phyloP scores from a whole-genome alignment of 2,888 invertebrate species.

The Bimastos eiseni region DNA sequence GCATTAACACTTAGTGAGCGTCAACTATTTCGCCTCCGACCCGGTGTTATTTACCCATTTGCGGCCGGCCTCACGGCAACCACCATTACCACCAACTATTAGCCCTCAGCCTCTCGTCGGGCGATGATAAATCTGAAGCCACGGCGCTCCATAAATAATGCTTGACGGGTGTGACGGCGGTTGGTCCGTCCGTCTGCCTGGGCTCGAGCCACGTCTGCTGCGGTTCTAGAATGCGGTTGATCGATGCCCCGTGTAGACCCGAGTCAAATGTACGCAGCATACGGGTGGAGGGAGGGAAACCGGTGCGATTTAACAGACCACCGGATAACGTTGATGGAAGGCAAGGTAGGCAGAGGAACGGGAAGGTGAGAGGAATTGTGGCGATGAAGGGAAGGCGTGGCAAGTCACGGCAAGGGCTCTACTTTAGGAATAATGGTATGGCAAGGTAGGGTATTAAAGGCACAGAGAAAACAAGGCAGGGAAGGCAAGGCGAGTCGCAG shows the following conservation, averaged over 20 bases:
- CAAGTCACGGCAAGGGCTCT: too few species aligned
- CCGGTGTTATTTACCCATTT: neutral
- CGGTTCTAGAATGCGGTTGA: neutral
- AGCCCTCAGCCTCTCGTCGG: neutral
- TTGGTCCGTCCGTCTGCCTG: neutral
- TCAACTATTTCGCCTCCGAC: neutral
- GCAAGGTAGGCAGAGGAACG: too few species aligned
- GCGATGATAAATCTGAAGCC: neutral
- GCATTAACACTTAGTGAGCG: neutral
- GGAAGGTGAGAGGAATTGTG: neutral
- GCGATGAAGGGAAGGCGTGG: too few species aligned
- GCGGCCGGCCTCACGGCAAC: neutral
- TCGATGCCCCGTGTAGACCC: neutral
- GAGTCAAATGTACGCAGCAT: neutral
- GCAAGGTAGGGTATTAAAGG: too few species aligned
- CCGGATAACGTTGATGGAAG: neutral
- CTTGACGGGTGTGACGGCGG: neutral
- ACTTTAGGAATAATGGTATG: too few species aligned
- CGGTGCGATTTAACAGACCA: neutral
- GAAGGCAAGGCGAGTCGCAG: too few species aligned
- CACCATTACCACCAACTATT: neutral
- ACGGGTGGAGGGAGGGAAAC: neutral
- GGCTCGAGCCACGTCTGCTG: too few species aligned
- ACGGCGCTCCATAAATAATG: constrained; percentile 6
- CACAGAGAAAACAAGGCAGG: too few species aligned